A percentile compares a stretch with the other conserved stretches of the same genome.
phyloP scores from a whole-genome alignment of 35 echinoderm and acorn worm species.

The Ophioderma brevispina region DNA sequence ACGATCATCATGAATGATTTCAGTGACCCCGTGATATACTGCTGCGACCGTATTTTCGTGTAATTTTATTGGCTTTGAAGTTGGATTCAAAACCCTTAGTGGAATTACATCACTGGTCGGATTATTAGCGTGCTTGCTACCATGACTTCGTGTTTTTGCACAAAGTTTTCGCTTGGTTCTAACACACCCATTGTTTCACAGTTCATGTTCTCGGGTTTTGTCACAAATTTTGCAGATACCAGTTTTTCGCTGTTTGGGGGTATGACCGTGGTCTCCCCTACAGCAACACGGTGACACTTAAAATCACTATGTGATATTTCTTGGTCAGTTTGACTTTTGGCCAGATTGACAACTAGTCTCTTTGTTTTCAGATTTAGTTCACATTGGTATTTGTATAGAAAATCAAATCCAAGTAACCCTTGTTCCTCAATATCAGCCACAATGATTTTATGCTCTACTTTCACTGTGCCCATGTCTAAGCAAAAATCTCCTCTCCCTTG shows the following conservation, averaged over 20 bases:
- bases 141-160: neutral
- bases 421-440: conserved; percentile 26
- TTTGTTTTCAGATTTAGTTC: neutral
- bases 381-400: conserved; percentile 23
- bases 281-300: neutral
- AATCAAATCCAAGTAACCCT: neutral
- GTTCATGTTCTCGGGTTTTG: neutral
- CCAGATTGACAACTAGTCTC: neutral
- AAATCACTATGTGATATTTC: too few species aligned
- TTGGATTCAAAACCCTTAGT: neutral
- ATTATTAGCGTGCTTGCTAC: neutral
- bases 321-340: neutral
- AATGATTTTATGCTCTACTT: neutral
- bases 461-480: neutral
- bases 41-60: neutral
- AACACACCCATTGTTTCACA: neutral
- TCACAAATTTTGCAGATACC: neutral
- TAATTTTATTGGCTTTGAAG: neutral
- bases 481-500: conserved; percentile 1
- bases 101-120: neutral
- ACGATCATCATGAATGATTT: neutral
- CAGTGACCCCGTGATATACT: neutral
- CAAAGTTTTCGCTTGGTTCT: neutral
- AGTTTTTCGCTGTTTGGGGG: neutral
- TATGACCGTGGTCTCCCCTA: neutral